Percentiles rank a stretch among this genome's conserved stretches.
phyloP scores from a whole-genome alignment of 2,888 invertebrate species.

The Drosophila limbata region DNA sequence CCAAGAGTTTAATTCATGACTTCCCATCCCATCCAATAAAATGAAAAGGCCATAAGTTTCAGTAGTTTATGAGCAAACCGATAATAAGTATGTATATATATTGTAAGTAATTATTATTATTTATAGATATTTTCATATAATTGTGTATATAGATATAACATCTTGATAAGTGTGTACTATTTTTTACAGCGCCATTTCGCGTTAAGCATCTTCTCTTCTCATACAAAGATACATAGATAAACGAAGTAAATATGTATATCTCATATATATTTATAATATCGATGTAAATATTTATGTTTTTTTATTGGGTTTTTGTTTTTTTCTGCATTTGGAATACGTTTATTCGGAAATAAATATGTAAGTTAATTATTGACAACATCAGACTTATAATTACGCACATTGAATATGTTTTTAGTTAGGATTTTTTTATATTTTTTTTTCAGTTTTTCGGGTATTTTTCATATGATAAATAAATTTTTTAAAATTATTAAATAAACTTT shows the following conservation, averaged over 20 bases:
- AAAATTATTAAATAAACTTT: constrained; percentile 43
- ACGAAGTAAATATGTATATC: constrained; percentile 59
- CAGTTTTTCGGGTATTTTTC: constrained; percentile 25
- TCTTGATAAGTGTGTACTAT: constrained; percentile 51
- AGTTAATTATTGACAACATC: constrained; percentile 83
- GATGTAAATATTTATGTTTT: constrained; percentile 34
- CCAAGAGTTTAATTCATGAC: background rate
- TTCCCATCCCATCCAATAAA: background rate
- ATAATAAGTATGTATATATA: constrained; percentile 64
- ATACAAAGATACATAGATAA: constrained; percentile 52
- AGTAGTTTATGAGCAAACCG: constrained; percentile 71
- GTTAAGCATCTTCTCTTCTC: constrained; percentile 15
- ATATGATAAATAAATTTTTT: constrained; percentile 35
- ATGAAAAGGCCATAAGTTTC: constrained; percentile 24
- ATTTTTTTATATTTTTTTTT: constrained; percentile 42
- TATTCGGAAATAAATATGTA: constrained; percentile 57
- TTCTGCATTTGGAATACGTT: constrained; percentile 61
- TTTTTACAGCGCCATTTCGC: constrained; percentile 38
- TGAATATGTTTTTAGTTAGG: constrained; percentile 68
- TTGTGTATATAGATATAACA: constrained; percentile 64
- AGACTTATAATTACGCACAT: constrained; percentile 84
- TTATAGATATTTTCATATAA: constrained; percentile 48
- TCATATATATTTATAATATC: constrained; percentile 43
- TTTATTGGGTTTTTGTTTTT: constrained; percentile 26
- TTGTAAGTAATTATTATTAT: constrained; percentile 59